Conservation (phyloP, 1,140 invertebrate genomes). For the Meteorus sp. region DNA sequence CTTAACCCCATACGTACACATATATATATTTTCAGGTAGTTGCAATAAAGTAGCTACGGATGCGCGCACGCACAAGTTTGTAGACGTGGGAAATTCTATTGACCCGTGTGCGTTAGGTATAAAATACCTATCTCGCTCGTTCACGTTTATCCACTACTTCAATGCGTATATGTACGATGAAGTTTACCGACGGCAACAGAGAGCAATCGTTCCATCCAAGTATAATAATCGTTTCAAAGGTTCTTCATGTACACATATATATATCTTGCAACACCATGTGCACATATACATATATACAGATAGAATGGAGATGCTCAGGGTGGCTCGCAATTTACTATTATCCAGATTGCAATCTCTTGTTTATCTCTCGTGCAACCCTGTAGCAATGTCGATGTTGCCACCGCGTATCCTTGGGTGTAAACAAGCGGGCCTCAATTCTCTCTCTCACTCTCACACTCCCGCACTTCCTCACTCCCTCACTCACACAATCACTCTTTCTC, state of each 20-base stretch:
- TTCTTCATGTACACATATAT: conserved; percentile 4
- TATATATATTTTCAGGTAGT: too few species aligned
- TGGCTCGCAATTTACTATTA: conserved; percentile 19
- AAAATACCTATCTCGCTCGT: not conserved
- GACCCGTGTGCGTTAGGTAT: conserved; percentile 3
- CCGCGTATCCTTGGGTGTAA: conserved; percentile 4
- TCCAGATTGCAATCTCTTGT: conserved; percentile 18
- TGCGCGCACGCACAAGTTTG: not conserved
- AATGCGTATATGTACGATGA: too few species aligned
- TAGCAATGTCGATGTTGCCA: conserved; percentile 10
- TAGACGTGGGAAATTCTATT: conserved; percentile 6
- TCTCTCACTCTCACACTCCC: not conserved
- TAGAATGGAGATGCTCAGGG: conserved; percentile 12
- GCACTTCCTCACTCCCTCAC: not conserved
- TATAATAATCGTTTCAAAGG: conserved; percentile 16
- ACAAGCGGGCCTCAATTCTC: not conserved
- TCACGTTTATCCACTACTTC: too few species aligned
- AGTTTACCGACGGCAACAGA: too few species aligned
- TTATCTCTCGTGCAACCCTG: conserved; percentile 16
- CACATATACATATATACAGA: not conserved
- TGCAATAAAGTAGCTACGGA: conserved; percentile 2
- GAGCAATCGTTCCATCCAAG: conserved; percentile 14
- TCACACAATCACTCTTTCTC: too few species aligned
- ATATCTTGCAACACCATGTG: not conserved
- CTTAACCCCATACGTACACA: too few species aligned